Evolutionary conservation across 2,888 invertebrate species (phyloP), one percentile per base, ranked within the genome.

Genomic region (Tetanocera ferruginea): DNA sequence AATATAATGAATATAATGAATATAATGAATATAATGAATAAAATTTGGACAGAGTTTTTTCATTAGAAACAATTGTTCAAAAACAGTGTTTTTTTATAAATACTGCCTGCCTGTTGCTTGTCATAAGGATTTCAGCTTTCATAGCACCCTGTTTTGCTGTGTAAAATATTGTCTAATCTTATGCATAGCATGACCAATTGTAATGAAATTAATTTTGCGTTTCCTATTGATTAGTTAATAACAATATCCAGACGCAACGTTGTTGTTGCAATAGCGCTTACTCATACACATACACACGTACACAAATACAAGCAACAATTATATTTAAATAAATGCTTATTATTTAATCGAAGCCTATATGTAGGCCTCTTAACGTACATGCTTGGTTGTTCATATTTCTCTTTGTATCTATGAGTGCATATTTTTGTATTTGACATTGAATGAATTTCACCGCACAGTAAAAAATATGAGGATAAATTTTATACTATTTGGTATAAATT

Each of bases 251-350:
- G 9, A 51, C 8, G 43, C 43, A 43, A 14, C 37, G 14, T 8
- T 23, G 19, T 19, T 55, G 5, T 55, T 71, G 3, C 25, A 14
- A n/a, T 3, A 14, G 43, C 37, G 62, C 49, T 14, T 28, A 51
- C 52, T 17, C 28, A 14, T 6, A 43, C 60, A 25, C 6, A 37
- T 8, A 0, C 60, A 57, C 5, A 1, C 19, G 2, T 9, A 1
- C 51, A 52, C n/a, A 34, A 1, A 28, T 6, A 43, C 6, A 5
- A 25, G 19, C 31, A 73, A 73, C 62, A 73, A 49, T 60, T 73
- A n/a, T 9, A 62, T 73, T 60, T 14, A 25, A 73, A 25, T 51
- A 73, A 73, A 73, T 73, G 73, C 73, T 73, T 43, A 73, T 73
- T 73, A 73, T 28, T 73, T 31, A 49, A 34, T 11, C 62, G 25